Base-by-base conservation (phyloP, 92 coral and sea anemone genomes). In the Anthopleura xanthogrammica region DNA sequence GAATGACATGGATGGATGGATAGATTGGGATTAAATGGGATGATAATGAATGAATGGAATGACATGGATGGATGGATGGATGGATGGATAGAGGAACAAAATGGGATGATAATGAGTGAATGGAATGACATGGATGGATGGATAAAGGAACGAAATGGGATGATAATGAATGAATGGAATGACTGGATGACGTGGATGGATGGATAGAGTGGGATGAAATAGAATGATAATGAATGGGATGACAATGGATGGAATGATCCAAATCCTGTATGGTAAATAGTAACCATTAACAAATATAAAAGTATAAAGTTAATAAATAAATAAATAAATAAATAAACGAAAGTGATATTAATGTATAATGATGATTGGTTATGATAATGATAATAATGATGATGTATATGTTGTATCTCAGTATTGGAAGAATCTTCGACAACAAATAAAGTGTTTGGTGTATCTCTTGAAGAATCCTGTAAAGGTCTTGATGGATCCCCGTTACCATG, bases 391-490 rank as follows among this genome's bases (percentile, higher is more conserved):
- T 50, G 22, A 41, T 50, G 29, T 57, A 29, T 77, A 13, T 56
- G 36, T 57, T 24, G 7, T 56, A 3, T 24, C 22, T 17, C 17
- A 81, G 84, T 77, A 68, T 19, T 60, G 74, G 84, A 65, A 72
- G 52, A 14, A 62, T 41, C 83, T 0, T 24, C 52, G 2, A 58
- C 7, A n/a, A 11, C 74, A 76, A 46, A 77, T 56, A 94, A 87
- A 86, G 89, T 90, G 52, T 96, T 96, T 90, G 99, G 99, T 72
- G 95, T 94, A 20, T 82, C 94, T 13, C 83, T 96, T n/a, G 93
- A 89, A 23, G 96, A 94, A 58, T 83, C 91, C 43, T 83, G 89
- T 66, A 94, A 86, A 80, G 82, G 83, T 40, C 52, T 86, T 60
- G 95, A 90, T 20, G 90, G 88, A 17, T 80, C 83, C 17, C 88